Evolutionary conservation across 2,113 vertebrate genomes (phyloP), one percentile per base, ranked within the genome.

Genomic region (Pseudolaguvia tuberculata): DNA sequence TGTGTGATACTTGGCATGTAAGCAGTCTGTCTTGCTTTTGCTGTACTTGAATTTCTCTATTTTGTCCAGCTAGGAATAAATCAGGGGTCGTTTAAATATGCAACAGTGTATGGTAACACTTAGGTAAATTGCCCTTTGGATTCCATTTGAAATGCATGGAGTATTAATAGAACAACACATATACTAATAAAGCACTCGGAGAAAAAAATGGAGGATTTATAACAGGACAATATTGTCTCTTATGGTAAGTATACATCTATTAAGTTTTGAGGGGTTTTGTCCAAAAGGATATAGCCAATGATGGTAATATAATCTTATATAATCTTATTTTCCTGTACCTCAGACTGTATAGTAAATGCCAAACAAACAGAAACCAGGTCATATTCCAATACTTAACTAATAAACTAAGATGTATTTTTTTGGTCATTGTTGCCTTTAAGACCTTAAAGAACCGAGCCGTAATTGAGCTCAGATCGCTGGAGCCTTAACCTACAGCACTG

Each of bases 11-110:
- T 99, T 99, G 76, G 96, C 96, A 51, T 99, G 96, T 25, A 99
- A 91, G n/a, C 90, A 92, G 83, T 99, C 96, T 8, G 77, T 86
- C 47, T 93, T 92, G 68, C 93, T 95, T 76, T 92, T 92, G 88
- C 92, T 96, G 86, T 97, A 94, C 78, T 99, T 99, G 82, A 99
- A 99, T 20, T 93, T 94, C 84, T 98, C 96, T 78, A 98, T 92
- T 85, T 99, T 99, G 72, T 97, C 91, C 78, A 96, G 88, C 96
- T 98, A 81, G 63, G 45, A 56, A 18, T 51, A 57, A 47, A 78
- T 65, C 18, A 65, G 23, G 2, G 18, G 45, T 74, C 23, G 23
- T 45, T 23, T 35, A 63, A 35, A 8, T 39, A 35, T 39, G 58
- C 31, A n/a, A 23, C 35, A 14, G 2, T 62, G n/a, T 39, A 45